Percentiles rank a stretch among this genome's conserved stretches.
Conservation (phyloP, 1,140 invertebrate genomes). For the Samia ricini region DNA sequence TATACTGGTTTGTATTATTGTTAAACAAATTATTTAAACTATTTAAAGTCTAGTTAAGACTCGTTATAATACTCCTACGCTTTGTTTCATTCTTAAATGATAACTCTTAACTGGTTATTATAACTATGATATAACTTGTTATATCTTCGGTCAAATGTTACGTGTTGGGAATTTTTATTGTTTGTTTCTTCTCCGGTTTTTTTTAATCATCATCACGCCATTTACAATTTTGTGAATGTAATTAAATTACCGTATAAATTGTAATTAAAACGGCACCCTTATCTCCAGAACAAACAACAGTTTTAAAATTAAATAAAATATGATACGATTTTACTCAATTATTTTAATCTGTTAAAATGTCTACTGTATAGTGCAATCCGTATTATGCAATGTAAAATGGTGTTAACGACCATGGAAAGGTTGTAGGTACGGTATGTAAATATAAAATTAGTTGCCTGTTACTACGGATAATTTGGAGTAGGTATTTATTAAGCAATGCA, state of each 20-base stretch:
- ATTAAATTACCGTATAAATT: no score
- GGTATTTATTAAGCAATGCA: background rate
- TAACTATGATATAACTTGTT: background rate
- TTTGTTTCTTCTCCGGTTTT: no score
- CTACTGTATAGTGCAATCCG: background rate
- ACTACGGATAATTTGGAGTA: background rate
- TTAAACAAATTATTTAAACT: background rate
- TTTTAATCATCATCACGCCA: no score
- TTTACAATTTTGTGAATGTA: no score
- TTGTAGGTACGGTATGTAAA: background rate
- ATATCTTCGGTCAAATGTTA: background rate
- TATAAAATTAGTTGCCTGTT: background rate
- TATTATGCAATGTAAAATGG: background rate
- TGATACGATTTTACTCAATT: no score
- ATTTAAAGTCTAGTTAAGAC: background rate
- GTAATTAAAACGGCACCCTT: no score
- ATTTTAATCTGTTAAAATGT: background rate
- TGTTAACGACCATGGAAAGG: background rate
- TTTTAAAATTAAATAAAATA: no score
- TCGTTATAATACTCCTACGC: background rate
- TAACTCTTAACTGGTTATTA: background rate
- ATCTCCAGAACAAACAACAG: no score
- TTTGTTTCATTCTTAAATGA: background rate
- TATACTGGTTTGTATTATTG: background rate
- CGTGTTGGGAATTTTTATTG: background rate